Evolutionary conservation across 1,140 invertebrate species (phyloP).

Genomic region (Pseudomyrmex pallidus): DNA sequence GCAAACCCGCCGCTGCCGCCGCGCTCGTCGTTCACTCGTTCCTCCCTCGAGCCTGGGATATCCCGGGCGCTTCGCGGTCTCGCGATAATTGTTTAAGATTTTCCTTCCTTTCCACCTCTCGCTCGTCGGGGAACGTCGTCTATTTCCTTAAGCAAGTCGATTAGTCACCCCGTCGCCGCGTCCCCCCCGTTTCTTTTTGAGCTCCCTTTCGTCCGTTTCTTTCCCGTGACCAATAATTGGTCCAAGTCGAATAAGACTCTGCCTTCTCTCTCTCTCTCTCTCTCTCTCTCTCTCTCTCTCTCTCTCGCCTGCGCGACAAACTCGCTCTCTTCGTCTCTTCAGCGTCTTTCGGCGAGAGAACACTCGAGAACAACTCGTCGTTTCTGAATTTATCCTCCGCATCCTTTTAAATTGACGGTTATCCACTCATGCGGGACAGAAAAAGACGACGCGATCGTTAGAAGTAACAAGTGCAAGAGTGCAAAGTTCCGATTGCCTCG

Average conservation of each 20-base stretch:
- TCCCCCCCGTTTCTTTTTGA: constrained; percentile 12
- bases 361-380: constrained; percentile 19
- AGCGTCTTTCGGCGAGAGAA: constrained; percentile 8
- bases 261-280: constrained; percentile 20
- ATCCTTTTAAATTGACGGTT: constrained; percentile 6
- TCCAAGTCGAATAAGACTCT: constrained; percentile 36
- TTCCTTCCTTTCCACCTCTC: constrained; percentile 39
- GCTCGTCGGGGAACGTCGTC: constrained; percentile 37
- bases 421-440: constrained; percentile 1
- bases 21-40: background rate
- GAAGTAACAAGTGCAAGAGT: constrained; percentile 21
- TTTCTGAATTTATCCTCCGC: background rate
- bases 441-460: background rate
- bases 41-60: constrained; percentile 1
- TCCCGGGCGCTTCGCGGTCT: constrained; percentile 31
- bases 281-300: constrained; percentile 24
- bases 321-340: constrained; percentile 6
- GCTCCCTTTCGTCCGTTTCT: background rate
- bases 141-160: constrained; percentile 70
- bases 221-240: constrained; percentile 46
- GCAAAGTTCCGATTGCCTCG: constrained; percentile 23
- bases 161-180: constrained; percentile 54
- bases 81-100: constrained; percentile 76
- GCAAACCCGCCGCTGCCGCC: background rate
- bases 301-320: constrained; percentile 17